Evolutionary conservation across 1,140 invertebrate species (phyloP), one percentile per base, ranked within the genome.

Genomic region (Drosophila kepulauana): DNA sequence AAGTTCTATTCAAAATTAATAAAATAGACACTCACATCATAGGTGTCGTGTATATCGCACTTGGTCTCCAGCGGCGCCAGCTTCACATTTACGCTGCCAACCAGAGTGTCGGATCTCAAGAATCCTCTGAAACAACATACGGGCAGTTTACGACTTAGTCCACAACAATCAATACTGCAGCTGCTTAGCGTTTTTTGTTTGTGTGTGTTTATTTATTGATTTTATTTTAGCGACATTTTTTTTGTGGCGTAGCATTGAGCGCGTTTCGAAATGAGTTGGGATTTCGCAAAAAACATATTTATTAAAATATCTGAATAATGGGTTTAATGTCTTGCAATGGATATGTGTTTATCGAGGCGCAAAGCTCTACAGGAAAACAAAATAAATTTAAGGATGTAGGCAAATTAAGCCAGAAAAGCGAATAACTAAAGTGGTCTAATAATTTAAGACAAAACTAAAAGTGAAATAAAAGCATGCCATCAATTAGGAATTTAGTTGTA

Each of bases 11-110:
- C 2, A 35, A 1, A 2, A 33, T 15, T 6, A 25, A 0, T 33
- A 1, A 15, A 1, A 6, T 5, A 75, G 91, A 59, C 59, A 95
- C 96, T 97, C 94, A 99, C 97, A 93, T 98, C 96, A 93, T 96
- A 98, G 5, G 97, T 96, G 73, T 99, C 97, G 92, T 99, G 98
- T 61, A 99, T 92, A 46, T 95, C 96, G 88, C 97, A 98, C 66
- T 97, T 95, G 0, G 95, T 96, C 94, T 99, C 97, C 49, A 99
- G 93, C 13, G 95, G 95, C 78, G 96, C 95, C 51, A 99, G 93
- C 92, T 99, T 99, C 0, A 98, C 95, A 75, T 94, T 95, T 1
- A 95, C 96, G 8, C 95, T 96, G n/a, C 98, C 98, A 64, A 99
- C 93, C n/a, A 98, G 93, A 46, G 95, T 94, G 93, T 99, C 98